Base-by-base conservation (phyloP, 2,888 invertebrate species). In the Pachliopta kotzebuea region DNA sequence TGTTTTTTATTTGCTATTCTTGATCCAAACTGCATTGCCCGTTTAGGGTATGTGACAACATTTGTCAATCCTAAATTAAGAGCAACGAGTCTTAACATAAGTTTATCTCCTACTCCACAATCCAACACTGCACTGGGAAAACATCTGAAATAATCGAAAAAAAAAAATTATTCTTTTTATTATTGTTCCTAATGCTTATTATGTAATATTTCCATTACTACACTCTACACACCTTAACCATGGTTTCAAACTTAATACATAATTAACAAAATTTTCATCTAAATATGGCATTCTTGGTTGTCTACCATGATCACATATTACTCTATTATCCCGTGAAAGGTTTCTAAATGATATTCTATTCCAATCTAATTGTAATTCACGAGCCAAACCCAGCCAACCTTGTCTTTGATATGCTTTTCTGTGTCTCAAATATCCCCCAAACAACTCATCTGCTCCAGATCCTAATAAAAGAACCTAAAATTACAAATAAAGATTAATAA, bases 1-100 rank as follows among this genome's bases (percentile, higher is more conserved):
- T 98, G 97, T 80, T 96, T 97, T 57, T 94, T 94, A 82, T 97
- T 96, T 7, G 98, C 99, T 77, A 99, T 98, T 78, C 97, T 93
- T 0, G 98, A 98, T 17, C 99, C 99, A 92, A 99, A 99, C 83
- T 99, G 99, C 73, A 99, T 94, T 0, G 99, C 99, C 80, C 98
- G 90, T 85, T 99, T 99, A 54, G 97, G 97, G 58, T 97, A 93
- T 54, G 84, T 83, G 6, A 95, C 94, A 7, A 94, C 94, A 61
- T 90, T 85, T 68, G 80, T 81, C 49, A 97, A 87, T 0, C 96
- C 96, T 49, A 97, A 81, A 67, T 93, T 85, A 72, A 92, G 92
- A 0, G 96, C 97, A 60, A 94, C 89, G 24, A 96, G 88, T 72
- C 99, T 93, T 54, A 99, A 89, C 58, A 99, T 90, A 59, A 98